Evolutionary conservation across 2,888 invertebrate genomes (phyloP), one percentile per base, ranked within the genome.

Genomic region (Trileptium ribeirensis): DNA sequence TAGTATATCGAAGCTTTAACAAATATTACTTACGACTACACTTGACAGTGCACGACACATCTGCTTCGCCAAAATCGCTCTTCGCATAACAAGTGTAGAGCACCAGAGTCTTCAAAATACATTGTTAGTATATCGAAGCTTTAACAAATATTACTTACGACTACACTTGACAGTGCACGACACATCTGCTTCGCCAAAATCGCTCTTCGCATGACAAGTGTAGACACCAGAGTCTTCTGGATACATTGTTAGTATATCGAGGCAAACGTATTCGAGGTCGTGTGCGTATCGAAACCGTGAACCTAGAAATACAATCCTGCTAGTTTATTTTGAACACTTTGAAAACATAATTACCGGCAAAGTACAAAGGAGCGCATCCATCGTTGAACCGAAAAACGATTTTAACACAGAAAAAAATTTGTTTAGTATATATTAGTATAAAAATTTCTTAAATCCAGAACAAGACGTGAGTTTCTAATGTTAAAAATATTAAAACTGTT

Each of bases 81-180:
- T 93, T 94, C 81, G 97, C 97, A 89, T 95, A 94, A 91, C 96
- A 96, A 92, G 96, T 95, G 90, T 97, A 97, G 1, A 94, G n/a
- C 94, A 84, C 97, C 97, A 82, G 94, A 94, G 89, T 98, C 97
- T 91, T 96, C 96, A 80, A 94, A 92, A 88, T 96, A 96, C 0
- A 94, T 92, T 88, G 96, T 95, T 33, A 96, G 90, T 85, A 97
- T 93, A 89, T 97, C 96, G 83, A 97, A 91, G 79, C 95, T 95
- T n/a, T n/a, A n/a, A n/a, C n/a, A n/a, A n/a, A n/a, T n/a, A n/a
- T 24, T 15, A 78, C 81, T 81, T 64, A 81, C 81, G 38, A 1
- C 2, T 8, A 37, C 82, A 83, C 90, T 93, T 94, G 89, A 95
- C 93, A 87, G 93, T 94, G 91, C 95, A 95, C 1, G 95, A 95